Evolutionary conservation across 2,797 vertebrate species (phyloP).

Genomic region (Momotus momota): DNA sequence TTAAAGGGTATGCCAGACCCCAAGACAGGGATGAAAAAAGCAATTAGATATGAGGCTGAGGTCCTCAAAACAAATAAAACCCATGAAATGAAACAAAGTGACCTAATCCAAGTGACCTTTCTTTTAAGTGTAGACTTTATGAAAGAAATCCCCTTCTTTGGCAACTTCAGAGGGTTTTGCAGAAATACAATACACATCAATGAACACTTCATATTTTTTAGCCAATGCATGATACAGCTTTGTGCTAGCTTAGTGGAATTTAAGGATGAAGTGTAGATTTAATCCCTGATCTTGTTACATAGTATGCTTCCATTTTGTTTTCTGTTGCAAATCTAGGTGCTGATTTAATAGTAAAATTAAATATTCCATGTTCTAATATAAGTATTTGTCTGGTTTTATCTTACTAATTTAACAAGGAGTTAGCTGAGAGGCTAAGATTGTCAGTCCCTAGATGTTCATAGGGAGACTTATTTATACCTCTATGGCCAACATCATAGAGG

Average conservation of each 20-base stretch:
- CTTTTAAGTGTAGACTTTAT: background rate
- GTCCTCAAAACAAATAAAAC: background rate
- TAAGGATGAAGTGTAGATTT: constrained; percentile 7
- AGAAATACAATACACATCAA: background rate
- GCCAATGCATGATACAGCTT: background rate
- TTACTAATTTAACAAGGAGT: background rate
- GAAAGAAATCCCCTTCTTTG: background rate
- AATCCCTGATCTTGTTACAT: background rate
- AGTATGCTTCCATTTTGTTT: background rate
- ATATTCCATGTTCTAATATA: fast-evolving
- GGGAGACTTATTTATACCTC: background rate
- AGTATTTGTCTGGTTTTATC: background rate
- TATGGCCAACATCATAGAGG: background rate
- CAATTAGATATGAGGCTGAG: background rate
- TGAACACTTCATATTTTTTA: background rate
- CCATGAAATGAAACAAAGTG: background rate
- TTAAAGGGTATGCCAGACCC: background rate
- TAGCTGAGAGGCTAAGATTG: background rate
- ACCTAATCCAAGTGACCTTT: background rate
- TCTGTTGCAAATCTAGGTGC: background rate
- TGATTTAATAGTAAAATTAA: background rate
- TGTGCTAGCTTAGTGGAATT: constrained; percentile 29
- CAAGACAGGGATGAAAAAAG: background rate
- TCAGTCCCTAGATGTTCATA: background rate
- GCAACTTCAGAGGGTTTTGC: background rate